Conservation (phyloP, 2,888 invertebrate genomes). For the Stictocephala bisonia region DNA sequence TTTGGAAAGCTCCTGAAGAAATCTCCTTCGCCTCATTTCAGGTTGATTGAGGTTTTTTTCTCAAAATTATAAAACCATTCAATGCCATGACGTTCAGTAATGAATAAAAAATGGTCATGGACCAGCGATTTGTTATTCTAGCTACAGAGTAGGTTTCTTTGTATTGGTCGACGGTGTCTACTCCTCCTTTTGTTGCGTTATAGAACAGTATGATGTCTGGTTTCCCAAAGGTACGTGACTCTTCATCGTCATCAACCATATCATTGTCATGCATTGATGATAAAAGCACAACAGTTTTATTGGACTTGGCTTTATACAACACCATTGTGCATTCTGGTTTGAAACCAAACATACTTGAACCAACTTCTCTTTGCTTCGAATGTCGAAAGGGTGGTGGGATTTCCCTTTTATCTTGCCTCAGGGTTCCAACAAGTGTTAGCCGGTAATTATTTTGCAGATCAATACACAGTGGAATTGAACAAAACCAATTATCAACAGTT, state of each 20-base stretch:
- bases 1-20: background rate
- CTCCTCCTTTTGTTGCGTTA: conserved; percentile 25
- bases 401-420: conserved; percentile 55
- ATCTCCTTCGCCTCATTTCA: background rate
- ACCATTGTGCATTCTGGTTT: conserved; percentile 49
- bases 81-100: conserved; percentile 5
- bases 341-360: conserved; percentile 31
- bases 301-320: conserved; percentile 59
- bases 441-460: conserved; percentile 54
- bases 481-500: conserved; percentile 60
- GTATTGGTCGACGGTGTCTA: conserved; percentile 15
- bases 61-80: conserved; percentile 18
- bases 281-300: conserved; percentile 53
- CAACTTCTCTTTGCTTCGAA: conserved; percentile 26
- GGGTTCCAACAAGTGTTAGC: conserved; percentile 54
- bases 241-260: conserved; percentile 1
- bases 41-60: background rate
- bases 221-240: background rate
- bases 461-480: conserved; percentile 56
- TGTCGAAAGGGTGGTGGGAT: conserved; percentile 51
- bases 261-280: conserved; percentile 53
- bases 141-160: background rate
- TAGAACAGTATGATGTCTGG: conserved; percentile 26
- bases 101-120: conserved; percentile 7
- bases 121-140: conserved; percentile 22